Percentiles rank a stretch among this genome's conserved stretches.
These are phyloP conservation scores for Philhelius pedissequus DNA, from an alignment of 2,888 invertebrate genomes.

Conservation along the genomic window DNA sequence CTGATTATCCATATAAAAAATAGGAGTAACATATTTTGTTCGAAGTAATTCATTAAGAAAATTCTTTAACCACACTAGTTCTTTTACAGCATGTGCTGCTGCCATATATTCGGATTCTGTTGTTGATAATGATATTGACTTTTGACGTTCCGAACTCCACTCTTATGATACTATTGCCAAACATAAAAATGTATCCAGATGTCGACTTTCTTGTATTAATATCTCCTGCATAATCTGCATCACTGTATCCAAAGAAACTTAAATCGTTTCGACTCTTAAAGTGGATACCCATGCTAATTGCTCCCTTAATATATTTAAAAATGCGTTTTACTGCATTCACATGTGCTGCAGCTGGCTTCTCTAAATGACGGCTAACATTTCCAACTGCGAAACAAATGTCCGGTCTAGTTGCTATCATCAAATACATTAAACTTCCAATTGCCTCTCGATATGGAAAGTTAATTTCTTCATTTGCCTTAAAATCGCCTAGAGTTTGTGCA, in stretches of 20 bases:
- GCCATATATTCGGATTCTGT: too few species aligned
- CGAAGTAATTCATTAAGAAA: not conserved
- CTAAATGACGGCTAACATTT: not conserved
- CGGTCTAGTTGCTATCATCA: not conserved
- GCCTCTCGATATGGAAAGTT: too few species aligned
- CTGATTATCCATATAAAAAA: too few species aligned
- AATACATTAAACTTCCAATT: not conserved
- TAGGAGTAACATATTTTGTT: not conserved
- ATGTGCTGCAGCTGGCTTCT: not conserved
- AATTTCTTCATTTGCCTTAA: not conserved
- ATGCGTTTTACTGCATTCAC: not conserved
- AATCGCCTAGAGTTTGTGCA: not conserved
- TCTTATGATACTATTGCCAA: not conserved
- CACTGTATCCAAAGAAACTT: not conserved
- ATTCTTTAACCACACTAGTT: constrained; percentile 3
- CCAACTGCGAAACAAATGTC: not conserved
- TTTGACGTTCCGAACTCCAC: too few species aligned
- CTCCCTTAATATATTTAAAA: not conserved
- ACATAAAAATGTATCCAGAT: not conserved
- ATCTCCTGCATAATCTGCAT: not conserved
- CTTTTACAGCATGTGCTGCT: constrained; percentile 9
- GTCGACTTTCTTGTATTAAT: not conserved
- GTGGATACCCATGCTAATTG: not conserved
- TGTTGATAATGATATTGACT: too few species aligned
- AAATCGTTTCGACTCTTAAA: not conserved